Evolutionary conservation across 1,140 invertebrate species (phyloP), one percentile per base, ranked within the genome.

Genomic region (Drosophila lacertosa): DNA sequence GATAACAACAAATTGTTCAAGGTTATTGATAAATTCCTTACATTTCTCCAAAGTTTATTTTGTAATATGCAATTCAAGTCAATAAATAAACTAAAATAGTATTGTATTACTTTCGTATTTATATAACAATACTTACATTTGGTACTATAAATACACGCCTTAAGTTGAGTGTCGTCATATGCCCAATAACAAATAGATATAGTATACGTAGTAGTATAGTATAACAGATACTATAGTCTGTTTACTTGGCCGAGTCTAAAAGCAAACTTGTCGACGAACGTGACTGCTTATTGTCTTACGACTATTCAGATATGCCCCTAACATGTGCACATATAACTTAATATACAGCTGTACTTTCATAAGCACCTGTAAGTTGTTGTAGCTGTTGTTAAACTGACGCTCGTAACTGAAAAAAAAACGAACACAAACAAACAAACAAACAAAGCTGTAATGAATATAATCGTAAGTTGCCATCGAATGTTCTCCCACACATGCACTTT

Each of bases 401-500:
- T 44, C 11, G 51, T 16, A 55, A 29, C 51, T 33, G 7, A 26
- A 29, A 26, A 26, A 5, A 26, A 26, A 44, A 66, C n/a, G n/a
- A n/a, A n/a, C n/a, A n/a, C n/a, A n/a, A n/a, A n/a, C n/a, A n/a
- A n/a, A n/a, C n/a, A n/a, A n/a, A n/a, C n/a, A 71, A 59, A 65
- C 59, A 66, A 67, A 66, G 26, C 58, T 32, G 39, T 45, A 65
- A 37, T 29, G 57, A 29, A 33, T 32, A 67, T 51, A 58, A 67
- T 24, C 20, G 37, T 32, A 22, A 48, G 33, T 53, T 44, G 29
- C 33, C 20, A 51, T 33, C 54, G 63, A 63, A 39, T 16, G 57
- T 50, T 55, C 67, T 58, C 26, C 2, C 48, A 13, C 48, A 53
- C 39, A 50, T 15, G n/a, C 1, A 45, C 20, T 45, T 35, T 55